Evolutionary conservation across 2,888 invertebrate genomes (phyloP), one percentile per base, ranked within the genome.

Genomic region (Opisthograptis luteolata): DNA sequence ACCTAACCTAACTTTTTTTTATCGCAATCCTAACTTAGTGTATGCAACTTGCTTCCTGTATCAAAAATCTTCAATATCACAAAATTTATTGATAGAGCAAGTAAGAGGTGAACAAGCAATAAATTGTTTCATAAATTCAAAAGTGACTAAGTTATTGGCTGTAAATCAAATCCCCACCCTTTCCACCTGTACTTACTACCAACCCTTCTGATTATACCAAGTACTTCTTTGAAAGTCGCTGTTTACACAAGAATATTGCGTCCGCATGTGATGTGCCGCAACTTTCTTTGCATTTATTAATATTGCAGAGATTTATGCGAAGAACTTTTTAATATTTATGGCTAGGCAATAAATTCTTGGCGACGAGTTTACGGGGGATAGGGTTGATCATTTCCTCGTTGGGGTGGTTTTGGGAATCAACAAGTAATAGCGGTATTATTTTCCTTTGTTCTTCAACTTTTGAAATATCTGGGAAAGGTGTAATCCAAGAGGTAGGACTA

Each of bases 261-360:
- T 60, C 53, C 45, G 70, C 76, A 69, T 61, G 73, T 79, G 77
- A 69, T 61, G 73, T 79, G 77, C 68, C 72, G 73, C 41, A 75
- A 69, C 72, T 72, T 72, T 68, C 70, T 65, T 59, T 49, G 64
- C 74, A 73, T 76, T 83, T 88, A 88, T 87, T 88, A 88, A 86
- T 86, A 87, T 77, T 73, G 75, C 78, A 54, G 70, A 81, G 87
- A 88, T 89, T 90, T 90, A 89, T 85, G 79, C 71, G 66, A 53
- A 55, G 68, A 89, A 90, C 76, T 89, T 90, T 89, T 89, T 90
- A 88, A 90, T 89, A 90, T 89, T 90, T 89, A 90, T 89, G 76
- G 79, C 75, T 58, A 55, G 56, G 87, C 81, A 81, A 89, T 90
- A 90, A 90, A 90, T 89, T 81, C 65, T 78, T 78, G 77, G 72